Conservation (phyloP, 53 echinoderm and acorn worm genomes). For the Henricia sp. region DNA sequence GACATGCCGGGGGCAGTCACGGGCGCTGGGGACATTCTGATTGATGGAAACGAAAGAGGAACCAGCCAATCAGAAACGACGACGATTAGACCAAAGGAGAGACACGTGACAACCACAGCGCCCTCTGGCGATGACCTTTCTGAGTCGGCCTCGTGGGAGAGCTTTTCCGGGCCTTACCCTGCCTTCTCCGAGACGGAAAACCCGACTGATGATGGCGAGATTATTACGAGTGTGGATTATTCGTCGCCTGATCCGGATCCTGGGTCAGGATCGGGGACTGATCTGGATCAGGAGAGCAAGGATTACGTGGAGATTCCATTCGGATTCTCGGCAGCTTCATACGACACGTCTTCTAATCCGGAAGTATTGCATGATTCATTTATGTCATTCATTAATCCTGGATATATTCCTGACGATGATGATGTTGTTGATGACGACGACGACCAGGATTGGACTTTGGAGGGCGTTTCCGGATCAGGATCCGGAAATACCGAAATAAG, state of each 20-base stretch:
- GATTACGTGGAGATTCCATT: conserved; percentile 43
- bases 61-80: conserved; percentile 1
- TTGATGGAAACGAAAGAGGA: conserved; percentile 34
- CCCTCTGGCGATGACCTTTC: not conserved
- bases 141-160: conserved; percentile 29
- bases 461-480: conserved; percentile 33
- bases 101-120: conserved; percentile 1
- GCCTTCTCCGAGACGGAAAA: not conserved
- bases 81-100: not conserved
- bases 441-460: conserved; percentile 2
- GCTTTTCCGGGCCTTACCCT: conserved; percentile 32
- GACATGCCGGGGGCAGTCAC: conserved; percentile 33
- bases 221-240: not conserved
- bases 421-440: no score
- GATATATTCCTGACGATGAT: no score
- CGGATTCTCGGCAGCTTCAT: conserved; percentile 1
- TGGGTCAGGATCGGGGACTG: conserved; percentile 9
- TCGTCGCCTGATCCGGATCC: not conserved
- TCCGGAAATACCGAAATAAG: conserved; percentile 37
- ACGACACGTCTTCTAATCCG: not conserved
- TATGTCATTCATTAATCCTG: no score
- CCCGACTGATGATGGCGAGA: not conserved
- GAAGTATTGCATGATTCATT: conserved; percentile 4
- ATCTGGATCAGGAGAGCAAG: not conserved
- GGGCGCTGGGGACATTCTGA: conserved; percentile 32